These are phyloP conservation scores for Epirrhoe alternata DNA, from an alignment of 2,888 invertebrate genomes.

Conservation along the genomic window DNA sequence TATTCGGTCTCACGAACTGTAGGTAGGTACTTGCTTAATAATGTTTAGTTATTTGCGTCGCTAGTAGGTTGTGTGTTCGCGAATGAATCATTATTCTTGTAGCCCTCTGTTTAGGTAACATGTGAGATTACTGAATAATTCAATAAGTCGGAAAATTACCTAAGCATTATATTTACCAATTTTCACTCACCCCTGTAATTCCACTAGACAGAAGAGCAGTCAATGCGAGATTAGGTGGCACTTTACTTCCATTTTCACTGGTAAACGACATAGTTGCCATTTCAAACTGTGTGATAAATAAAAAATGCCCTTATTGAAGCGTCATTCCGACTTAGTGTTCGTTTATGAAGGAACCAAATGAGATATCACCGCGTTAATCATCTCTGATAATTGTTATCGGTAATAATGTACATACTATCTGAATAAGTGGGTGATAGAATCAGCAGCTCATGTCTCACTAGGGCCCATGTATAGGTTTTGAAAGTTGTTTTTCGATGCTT, in stretches of 20 bases:
- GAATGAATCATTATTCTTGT: not conserved
- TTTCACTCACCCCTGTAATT: constrained; percentile 62
- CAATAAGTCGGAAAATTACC: not conserved
- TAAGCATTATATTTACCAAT: not conserved
- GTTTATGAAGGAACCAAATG: constrained; percentile 60
- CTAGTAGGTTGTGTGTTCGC: too few species aligned
- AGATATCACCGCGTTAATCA: constrained; percentile 65
- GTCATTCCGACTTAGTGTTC: constrained; percentile 58
- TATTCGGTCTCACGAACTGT: too few species aligned
- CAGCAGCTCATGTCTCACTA: constrained; percentile 7
- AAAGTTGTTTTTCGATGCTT: not conserved
- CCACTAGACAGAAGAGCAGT: constrained; percentile 56
- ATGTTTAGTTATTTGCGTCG: too few species aligned
- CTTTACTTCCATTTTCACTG: constrained; percentile 37
- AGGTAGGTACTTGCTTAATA: not conserved
- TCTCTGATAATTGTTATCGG: constrained; percentile 76
- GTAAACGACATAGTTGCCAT: constrained; percentile 32
- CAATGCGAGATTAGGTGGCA: constrained; percentile 53
- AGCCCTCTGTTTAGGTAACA: not conserved
- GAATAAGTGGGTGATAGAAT: constrained; percentile 37
- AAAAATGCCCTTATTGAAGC: constrained; percentile 44
- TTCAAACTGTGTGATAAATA: constrained; percentile 5
- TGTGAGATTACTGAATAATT: not conserved
- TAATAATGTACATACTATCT: constrained; percentile 56
- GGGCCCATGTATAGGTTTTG: not conserved